Base-by-base conservation (phyloP, 2,888 invertebrate species). In the Macaria liturata region DNA sequence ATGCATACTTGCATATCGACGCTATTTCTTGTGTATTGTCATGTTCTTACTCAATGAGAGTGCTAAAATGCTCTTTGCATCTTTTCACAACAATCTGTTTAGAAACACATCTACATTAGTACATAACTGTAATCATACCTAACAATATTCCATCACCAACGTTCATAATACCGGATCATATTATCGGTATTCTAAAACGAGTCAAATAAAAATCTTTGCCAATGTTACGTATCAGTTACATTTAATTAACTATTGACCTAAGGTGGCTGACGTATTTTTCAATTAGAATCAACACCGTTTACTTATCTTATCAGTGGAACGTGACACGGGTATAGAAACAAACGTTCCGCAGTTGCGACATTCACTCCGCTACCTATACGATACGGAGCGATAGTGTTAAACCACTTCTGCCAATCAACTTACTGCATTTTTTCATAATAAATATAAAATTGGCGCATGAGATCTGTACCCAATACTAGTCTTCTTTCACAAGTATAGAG, bases 241-340 rank as follows among this genome's bases (percentile, higher is more conserved):
- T 49, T 57, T 37, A 32, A 59, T 54, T 59, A 47, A 55, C 48
- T 42, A 49, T 52, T 53, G 54, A 56, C 50, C 56, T 54, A 40
- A 56, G 51, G 54, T 61, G 47, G 49, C 46, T 56, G 61, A 58
- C 61, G 47, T 62, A 65, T 65, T 70, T 72, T 73, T 74, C 71
- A 74, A 74, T 76, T 72, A 75, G 56, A 56, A 67, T 66, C 64
- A 56, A 71, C 73, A 68, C 56, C 43, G 52, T 57, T 57, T 46
- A 46, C 64, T 72, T 76, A 75, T 77, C 75, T 75, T 71, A 78
- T 77, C 74, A 73, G 54, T 57, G 71, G 67, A 74, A 74, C 76
- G 76, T 77, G 76, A 74, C 69, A 69, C 49, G 67, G 59, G 67
- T 76, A 73, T 65, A 67, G 70, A 76, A 72, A 72, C 60, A 65